Evolutionary conservation across 2,113 vertebrate species (phyloP), one percentile per base, ranked within the genome.

Genomic region (Phainopepla nitens): DNA sequence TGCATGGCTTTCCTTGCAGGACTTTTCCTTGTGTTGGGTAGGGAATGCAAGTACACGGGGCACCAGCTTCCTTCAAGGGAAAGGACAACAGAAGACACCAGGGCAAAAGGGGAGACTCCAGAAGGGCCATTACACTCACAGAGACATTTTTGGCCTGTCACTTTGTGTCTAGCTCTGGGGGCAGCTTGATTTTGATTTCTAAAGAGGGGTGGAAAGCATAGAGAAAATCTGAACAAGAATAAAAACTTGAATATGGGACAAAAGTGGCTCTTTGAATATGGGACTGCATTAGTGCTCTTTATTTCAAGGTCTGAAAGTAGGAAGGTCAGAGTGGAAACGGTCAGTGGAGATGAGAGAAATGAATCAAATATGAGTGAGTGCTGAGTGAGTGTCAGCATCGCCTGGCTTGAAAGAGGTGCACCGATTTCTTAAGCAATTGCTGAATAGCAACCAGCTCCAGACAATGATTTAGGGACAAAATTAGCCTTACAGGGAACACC

Each of bases 401-500:
- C 65, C 69, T 11, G n/a, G 3, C 68, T 50, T 94, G 79, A 96
- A 97, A 96, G 94, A 91, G 90, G 70, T 69, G 78, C 53, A 25
- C 75, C 41, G 33, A 93, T 94, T 93, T 87, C 94, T 90, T 60
- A 80, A 91, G 80, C 89, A 36, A 85, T 90, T 90, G 82, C 94
- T 87, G 92, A 89, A 79, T 57, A 92, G n/a, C 61, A 84, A 85
- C 86, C 84, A 94, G 77, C 72, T 56, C 72, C 53, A 54, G 65
- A 91, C 82, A 96, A 72, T 96, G 92, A 95, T 97, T 96, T 94
- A 90, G 70, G 78, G 90, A 73, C 81, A 91, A 97, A 96, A 94
- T 77, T 83, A 96, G 94, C 82, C 72, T 97, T 96, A 96, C 69
- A 94, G 81, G 96, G 82, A 94, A 90, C 89, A 92, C 86, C 83